Evolutionary conservation across 2,113 vertebrate genomes (phyloP).

Genomic region (Gymnocephalus cernua): DNA sequence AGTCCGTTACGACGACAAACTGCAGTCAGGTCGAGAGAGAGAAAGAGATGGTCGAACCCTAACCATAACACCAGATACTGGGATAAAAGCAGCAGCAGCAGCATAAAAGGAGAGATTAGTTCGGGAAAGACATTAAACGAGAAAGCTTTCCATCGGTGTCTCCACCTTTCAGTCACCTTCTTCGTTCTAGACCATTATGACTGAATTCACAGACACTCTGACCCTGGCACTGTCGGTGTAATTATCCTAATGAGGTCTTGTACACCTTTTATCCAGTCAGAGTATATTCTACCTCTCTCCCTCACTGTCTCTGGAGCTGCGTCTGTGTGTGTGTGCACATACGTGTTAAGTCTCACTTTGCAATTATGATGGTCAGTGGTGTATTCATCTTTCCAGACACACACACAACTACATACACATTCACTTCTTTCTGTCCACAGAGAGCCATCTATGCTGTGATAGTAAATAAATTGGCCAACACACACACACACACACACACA

Average conservation of each 20-base stretch:
- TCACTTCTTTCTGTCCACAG: neutral
- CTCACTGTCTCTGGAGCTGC: conserved; percentile 2
- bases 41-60: no score
- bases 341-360: conserved; percentile 34
- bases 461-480: conserved; percentile 41
- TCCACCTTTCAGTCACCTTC: conserved; percentile 27
- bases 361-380: conserved; percentile 5
- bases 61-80: no score
- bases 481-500: conserved; percentile 8
- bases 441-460: neutral
- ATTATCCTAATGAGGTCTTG: conserved; percentile 54
- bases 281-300: neutral
- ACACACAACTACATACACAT: neutral
- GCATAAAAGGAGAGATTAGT: neutral
- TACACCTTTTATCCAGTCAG: conserved; percentile 36
- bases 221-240: conserved; percentile 18
- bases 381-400: conserved; percentile 14
- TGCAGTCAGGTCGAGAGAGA: no score
- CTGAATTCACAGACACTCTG: conserved; percentile 23
- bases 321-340: neutral
- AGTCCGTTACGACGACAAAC: no score
- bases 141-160: conserved; percentile 16
- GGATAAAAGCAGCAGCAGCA: no score
- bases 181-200: conserved; percentile 26
- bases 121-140: neutral